A percentile compares a stretch with the other conserved stretches of the same genome.
Conservation (phyloP, 2,888 invertebrate species). For the Pachymerium ferrugineum region DNA sequence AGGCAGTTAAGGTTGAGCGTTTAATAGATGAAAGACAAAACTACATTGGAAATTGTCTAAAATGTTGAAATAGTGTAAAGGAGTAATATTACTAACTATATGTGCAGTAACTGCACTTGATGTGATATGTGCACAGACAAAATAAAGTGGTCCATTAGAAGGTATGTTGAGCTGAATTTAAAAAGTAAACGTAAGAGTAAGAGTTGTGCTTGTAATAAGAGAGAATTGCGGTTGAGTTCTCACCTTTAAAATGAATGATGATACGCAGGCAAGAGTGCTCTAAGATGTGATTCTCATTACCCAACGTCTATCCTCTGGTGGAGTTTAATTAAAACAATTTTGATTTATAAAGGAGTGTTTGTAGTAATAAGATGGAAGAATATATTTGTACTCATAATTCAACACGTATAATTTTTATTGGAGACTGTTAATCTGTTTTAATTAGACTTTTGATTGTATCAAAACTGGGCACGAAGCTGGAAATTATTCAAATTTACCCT, state of each 20-base stretch:
- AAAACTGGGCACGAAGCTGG: not conserved
- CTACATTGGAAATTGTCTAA: too few species aligned
- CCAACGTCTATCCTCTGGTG: too few species aligned
- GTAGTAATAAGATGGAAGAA: not conserved
- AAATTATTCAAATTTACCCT: not conserved
- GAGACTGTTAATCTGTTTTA: not conserved
- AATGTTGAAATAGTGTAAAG: too few species aligned
- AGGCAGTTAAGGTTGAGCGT: too few species aligned
- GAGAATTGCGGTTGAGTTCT: not conserved
- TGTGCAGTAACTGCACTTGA: too few species aligned
- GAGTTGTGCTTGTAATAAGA: not conserved
- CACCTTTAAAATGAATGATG: constrained; percentile 8
- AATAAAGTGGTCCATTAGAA: too few species aligned
- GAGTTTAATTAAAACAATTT: constrained; percentile 5
- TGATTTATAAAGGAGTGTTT: constrained; percentile 2
- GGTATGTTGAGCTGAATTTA: too few species aligned
- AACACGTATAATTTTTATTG: not conserved
- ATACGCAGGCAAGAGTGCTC: not conserved
- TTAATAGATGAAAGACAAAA: too few species aligned
- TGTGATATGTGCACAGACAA: too few species aligned
- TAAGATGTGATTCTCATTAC: too few species aligned
- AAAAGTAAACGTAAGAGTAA: too few species aligned
- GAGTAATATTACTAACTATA: too few species aligned
- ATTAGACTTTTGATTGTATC: not conserved
- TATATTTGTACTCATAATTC: not conserved